Evolutionary conservation across 1,140 invertebrate species (phyloP).

Genomic region (Kradibia gibbosae): DNA sequence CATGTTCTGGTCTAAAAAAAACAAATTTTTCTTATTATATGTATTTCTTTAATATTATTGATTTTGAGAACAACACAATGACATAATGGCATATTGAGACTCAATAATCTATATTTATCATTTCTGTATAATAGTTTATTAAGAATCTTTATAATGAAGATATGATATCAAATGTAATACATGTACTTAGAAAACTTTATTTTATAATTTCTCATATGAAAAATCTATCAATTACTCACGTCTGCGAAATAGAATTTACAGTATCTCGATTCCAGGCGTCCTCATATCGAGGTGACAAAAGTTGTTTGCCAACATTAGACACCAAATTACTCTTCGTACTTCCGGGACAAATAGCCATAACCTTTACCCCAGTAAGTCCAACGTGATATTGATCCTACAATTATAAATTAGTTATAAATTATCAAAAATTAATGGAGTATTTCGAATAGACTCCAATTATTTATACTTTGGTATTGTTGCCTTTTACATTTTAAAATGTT

Average conservation of each 20-base stretch:
- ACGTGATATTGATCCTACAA: conserved; percentile 72
- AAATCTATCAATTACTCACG: conserved; percentile 69
- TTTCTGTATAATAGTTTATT: too few relatives aligned
- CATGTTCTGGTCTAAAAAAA: conserved; percentile 77
- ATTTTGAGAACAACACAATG: too few relatives aligned
- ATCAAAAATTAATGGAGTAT: background rate
- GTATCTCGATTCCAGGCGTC: conserved; percentile 80
- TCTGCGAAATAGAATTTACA: conserved; percentile 75
- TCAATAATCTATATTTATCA: too few relatives aligned
- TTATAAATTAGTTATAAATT: background rate
- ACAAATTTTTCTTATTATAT: background rate
- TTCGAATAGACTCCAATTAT: too few relatives aligned
- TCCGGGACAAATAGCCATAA: conserved; percentile 74
- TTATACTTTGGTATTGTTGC: too few relatives aligned
- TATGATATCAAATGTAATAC: too few relatives aligned
- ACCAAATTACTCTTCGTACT: conserved; percentile 72
- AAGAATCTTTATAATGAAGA: too few relatives aligned
- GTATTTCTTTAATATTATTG: too few relatives aligned
- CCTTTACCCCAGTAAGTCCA: conserved; percentile 72
- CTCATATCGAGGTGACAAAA: conserved; percentile 80
- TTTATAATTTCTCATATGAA: too few relatives aligned
- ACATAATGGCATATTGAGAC: too few relatives aligned
- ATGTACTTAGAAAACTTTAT: too few relatives aligned
- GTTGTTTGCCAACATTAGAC: conserved; percentile 70
- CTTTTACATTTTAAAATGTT: too few relatives aligned